Evolutionary conservation across 2,113 vertebrate species (phyloP).

Genomic region (Sturnira hondurensis): DNA sequence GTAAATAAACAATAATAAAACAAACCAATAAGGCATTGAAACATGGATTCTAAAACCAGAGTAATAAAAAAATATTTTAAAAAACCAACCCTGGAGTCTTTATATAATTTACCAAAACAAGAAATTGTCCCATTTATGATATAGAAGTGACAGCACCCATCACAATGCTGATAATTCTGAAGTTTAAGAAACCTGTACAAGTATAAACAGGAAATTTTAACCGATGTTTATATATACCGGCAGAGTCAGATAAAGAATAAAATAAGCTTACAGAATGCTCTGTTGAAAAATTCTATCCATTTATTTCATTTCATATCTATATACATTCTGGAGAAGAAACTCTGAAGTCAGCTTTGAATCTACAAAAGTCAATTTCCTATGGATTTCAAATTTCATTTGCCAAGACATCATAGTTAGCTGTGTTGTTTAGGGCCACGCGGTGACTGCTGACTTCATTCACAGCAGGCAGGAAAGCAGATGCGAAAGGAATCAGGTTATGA

Average conservation of each 20-base stretch:
- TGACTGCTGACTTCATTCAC: constrained; percentile 69
- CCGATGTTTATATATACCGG: constrained; percentile 73
- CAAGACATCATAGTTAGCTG: constrained; percentile 76
- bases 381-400: constrained; percentile 79
- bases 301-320: constrained; percentile 72
- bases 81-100: too few relatives aligned
- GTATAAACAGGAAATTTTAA: constrained; percentile 78
- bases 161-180: constrained; percentile 48
- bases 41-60: constrained; percentile 45
- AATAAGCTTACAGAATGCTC: constrained; percentile 70
- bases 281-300: constrained; percentile 65
- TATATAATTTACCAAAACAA: constrained; percentile 56
- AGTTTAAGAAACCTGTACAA: constrained; percentile 80
- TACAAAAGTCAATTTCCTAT: constrained; percentile 26
- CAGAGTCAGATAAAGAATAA: constrained; percentile 61
- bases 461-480: constrained; percentile 80
- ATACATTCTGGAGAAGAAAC: constrained; percentile 73
- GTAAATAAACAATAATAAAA: constrained; percentile 39
- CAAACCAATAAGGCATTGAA: constrained; percentile 51
- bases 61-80: constrained; percentile 36
- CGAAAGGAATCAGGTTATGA: constrained; percentile 82
- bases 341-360: constrained; percentile 69
- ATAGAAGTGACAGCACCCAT: constrained; percentile 64
- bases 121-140: constrained; percentile 64
- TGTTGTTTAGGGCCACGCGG: constrained; percentile 68